A percentile compares a stretch with the other conserved stretches of the same genome.
phyloP scores from a whole-genome alignment of 2,113 vertebrate species.

The Cyprinodon tularosa region DNA sequence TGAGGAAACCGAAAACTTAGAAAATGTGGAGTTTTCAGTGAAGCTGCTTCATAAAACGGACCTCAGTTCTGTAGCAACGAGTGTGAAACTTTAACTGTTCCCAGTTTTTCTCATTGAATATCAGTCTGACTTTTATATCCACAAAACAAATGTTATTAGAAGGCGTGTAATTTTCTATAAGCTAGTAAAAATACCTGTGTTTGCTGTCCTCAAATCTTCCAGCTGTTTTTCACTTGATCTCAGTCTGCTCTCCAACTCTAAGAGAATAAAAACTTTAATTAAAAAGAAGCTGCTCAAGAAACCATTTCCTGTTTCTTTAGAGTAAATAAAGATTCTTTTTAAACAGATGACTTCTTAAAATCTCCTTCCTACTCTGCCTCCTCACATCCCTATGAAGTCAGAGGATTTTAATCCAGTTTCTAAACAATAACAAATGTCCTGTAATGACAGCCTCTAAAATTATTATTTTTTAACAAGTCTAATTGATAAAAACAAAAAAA shows the following conservation, averaged over 20 bases:
- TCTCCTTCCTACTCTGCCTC: not conserved
- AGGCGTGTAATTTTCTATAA: not conserved
- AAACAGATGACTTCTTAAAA: not conserved
- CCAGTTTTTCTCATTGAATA: constrained; percentile 9
- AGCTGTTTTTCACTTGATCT: not conserved
- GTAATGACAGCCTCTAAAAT: not conserved
- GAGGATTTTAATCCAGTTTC: not conserved
- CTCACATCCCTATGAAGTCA: not conserved
- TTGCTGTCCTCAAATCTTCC: not conserved
- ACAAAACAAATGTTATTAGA: constrained; percentile 6
- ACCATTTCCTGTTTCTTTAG: too few relatives aligned
- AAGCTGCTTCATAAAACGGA: too few relatives aligned
- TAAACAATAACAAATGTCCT: not conserved
- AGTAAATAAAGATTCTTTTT: not conserved
- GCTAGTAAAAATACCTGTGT: not conserved
- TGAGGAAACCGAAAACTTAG: too few relatives aligned
- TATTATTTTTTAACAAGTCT: not conserved
- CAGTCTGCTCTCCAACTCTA: not conserved
- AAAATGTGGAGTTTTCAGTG: too few relatives aligned
- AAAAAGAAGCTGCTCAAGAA: not conserved
- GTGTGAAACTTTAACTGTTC: not conserved
- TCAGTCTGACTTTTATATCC: constrained; percentile 22
- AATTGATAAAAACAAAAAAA: not conserved
- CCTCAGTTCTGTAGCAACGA: not conserved
- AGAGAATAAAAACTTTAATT: not conserved